Evolutionary conservation across 2,797 vertebrate species (phyloP).

Genomic region (Rallus crepitans): DNA sequence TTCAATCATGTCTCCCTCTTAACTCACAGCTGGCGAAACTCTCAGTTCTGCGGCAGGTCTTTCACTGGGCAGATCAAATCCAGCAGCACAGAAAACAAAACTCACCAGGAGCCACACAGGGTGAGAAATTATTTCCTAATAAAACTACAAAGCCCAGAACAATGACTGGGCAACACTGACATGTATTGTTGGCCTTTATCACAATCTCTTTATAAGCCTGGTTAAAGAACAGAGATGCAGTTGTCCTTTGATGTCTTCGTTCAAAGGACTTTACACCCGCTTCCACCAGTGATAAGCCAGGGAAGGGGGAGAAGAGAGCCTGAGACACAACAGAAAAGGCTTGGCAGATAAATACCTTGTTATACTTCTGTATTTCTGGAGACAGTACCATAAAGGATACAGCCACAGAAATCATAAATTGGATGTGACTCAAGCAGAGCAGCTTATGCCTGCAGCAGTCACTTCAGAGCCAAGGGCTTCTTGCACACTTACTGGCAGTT

Average conservation of each 20-base stretch:
- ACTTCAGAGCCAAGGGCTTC: neutral
- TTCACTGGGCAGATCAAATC: slow-evolving; percentile 70
- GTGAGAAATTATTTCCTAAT: slow-evolving; percentile 82
- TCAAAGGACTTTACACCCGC: slow-evolving; percentile 74
- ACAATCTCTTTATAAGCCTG: slow-evolving; percentile 80
- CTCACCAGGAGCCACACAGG: slow-evolving; percentile 58
- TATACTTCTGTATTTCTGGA: slow-evolving; percentile 4
- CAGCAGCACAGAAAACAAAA: slow-evolving; percentile 74
- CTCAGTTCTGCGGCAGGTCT: slow-evolving; percentile 39
- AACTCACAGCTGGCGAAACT: slow-evolving; percentile 68
- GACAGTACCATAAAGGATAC: neutral
- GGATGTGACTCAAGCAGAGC: neutral
- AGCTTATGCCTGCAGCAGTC: neutral
- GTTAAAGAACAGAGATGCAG: slow-evolving; percentile 78
- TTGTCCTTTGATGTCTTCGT: slow-evolving; percentile 77
- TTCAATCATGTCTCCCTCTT: slow-evolving; percentile 66
- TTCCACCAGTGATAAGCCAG: slow-evolving; percentile 58
- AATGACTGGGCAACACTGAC: slow-evolving; percentile 75
- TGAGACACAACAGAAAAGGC: slow-evolving; percentile 40
- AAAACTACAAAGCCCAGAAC: slow-evolving; percentile 82
- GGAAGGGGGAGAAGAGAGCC: slow-evolving; percentile 27
- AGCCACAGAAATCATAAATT: neutral
- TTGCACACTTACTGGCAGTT: neutral
- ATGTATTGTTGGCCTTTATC: slow-evolving; percentile 82
- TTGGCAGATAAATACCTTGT: slow-evolving; percentile 29